phyloP scores from a whole-genome alignment of 1,140 invertebrate genomes.

The Aleiodes sp. region DNA sequence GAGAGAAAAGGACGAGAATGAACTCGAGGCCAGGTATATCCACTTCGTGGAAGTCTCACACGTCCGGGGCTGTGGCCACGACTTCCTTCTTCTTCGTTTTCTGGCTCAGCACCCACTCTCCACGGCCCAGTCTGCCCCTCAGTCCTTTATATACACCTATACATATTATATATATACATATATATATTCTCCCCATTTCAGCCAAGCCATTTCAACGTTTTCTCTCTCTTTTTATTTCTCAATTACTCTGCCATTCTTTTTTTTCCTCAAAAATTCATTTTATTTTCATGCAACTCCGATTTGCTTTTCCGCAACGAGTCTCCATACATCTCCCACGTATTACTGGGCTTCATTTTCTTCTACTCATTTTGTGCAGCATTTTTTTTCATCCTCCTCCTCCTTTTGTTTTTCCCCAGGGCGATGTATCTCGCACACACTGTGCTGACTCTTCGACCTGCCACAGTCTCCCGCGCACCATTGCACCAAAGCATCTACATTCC shows the following conservation, averaged over 20 bases:
- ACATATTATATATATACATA: too few species aligned
- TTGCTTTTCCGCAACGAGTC: background rate
- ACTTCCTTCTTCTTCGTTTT: constrained; percentile 34
- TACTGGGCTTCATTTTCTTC: background rate
- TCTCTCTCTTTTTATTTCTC: too few species aligned
- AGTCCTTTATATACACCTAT: background rate
- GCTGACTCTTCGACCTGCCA: constrained; percentile 14
- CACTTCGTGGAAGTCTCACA: constrained; percentile 49
- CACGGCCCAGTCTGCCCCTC: constrained; percentile 6
- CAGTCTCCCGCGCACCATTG: constrained; percentile 19
- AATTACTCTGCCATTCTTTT: too few species aligned
- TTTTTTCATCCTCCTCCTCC: background rate
- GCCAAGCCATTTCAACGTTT: background rate
- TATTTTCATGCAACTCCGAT: too few species aligned
- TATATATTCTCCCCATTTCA: background rate
- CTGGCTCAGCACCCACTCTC: constrained; percentile 23
- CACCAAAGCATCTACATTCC: constrained; percentile 25
- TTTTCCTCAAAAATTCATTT: too few species aligned
- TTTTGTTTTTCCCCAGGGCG: background rate
- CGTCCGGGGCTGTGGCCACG: constrained; percentile 32
- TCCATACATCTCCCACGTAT: background rate
- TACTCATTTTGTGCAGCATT: background rate
- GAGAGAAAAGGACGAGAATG: background rate
- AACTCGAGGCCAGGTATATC: constrained; percentile 43
- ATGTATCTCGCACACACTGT: constrained; percentile 4